A percentile compares a stretch with the other conserved stretches of the same genome.
phyloP scores from a whole-genome alignment of 2,113 vertebrate genomes.

The Oreochromis tanganicae region DNA sequence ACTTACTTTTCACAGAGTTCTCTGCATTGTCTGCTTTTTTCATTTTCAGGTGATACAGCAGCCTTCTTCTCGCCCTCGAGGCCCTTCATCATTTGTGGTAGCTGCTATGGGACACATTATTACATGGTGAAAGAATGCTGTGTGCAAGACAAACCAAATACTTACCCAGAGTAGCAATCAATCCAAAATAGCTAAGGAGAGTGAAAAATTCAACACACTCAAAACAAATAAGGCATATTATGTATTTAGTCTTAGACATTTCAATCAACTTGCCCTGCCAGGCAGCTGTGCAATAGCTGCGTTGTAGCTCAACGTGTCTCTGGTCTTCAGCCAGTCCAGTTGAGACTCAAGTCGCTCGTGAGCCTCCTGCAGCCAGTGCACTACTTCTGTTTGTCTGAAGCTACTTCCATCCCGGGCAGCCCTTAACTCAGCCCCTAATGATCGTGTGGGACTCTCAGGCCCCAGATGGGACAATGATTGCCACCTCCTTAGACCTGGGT shows the following conservation, averaged over 20 bases:
- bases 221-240: not conserved
- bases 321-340: constrained; percentile 31
- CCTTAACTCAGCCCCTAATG: constrained; percentile 26
- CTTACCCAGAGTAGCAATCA: not conserved
- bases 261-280: not conserved
- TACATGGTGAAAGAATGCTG: not conserved
- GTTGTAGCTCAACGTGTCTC: constrained; percentile 45
- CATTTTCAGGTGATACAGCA: constrained; percentile 31
- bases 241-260: not conserved
- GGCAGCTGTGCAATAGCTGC: constrained; percentile 41
- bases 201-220: not conserved
- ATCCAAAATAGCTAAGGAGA: not conserved
- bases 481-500: constrained; percentile 47
- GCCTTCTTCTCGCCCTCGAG: constrained; percentile 54
- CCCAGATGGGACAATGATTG: constrained; percentile 60
- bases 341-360: constrained; percentile 34
- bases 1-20: constrained; percentile 71
- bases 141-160: not conserved
- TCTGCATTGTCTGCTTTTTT: constrained; percentile 42
- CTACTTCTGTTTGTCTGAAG: constrained; percentile 15
- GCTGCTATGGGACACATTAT: constrained; percentile 41
- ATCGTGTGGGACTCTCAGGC: not conserved
- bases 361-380: constrained; percentile 32
- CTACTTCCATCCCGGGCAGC: constrained; percentile 31
- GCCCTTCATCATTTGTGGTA: constrained; percentile 33